Conservation (phyloP, 2,888 invertebrate genomes). For the Meganola albula region DNA sequence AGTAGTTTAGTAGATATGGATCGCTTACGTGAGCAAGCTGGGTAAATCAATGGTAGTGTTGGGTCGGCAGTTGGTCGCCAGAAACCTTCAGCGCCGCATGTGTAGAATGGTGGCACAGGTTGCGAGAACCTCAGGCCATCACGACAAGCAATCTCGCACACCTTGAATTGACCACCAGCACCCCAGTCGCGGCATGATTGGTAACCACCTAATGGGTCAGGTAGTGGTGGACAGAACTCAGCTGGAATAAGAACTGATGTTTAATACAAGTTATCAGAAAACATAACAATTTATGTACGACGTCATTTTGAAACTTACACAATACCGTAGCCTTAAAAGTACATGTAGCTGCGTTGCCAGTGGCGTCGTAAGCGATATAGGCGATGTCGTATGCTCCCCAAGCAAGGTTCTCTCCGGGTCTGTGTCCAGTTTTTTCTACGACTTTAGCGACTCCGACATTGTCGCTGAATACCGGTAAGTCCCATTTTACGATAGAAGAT, state of each 20-base stretch:
- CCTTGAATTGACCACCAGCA: slow-evolving; percentile 96
- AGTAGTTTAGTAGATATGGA: background rate
- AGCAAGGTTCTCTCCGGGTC: slow-evolving; percentile 90
- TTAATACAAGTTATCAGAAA: background rate
- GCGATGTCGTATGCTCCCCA: slow-evolving; percentile 96
- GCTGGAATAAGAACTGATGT: slow-evolving; percentile 69
- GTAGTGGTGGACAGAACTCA: slow-evolving; percentile 93
- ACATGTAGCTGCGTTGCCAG: slow-evolving; percentile 94
- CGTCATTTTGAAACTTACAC: slow-evolving; percentile 78
- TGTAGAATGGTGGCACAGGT: slow-evolving; percentile 96
- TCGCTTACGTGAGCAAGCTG: slow-evolving; percentile 91
- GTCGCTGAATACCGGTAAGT: slow-evolving; percentile 93
- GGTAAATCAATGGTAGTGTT: slow-evolving; percentile 88
- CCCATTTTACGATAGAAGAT: slow-evolving; percentile 93
- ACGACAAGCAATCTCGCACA: slow-evolving; percentile 94
- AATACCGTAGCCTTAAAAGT: slow-evolving; percentile 93
- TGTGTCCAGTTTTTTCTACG: slow-evolving; percentile 90
- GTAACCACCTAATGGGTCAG: slow-evolving; percentile 93
- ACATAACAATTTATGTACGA: too few relatives aligned
- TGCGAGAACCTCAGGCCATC: slow-evolving; percentile 93
- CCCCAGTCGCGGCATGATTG: slow-evolving; percentile 98
- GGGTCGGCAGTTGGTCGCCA: slow-evolving; percentile 95
- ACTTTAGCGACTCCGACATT: slow-evolving; percentile 89
- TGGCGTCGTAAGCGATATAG: slow-evolving; percentile 94
- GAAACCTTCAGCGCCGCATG: slow-evolving; percentile 98